Conservation (phyloP, 2,888 invertebrate species). For the Coelinius sp. region DNA sequence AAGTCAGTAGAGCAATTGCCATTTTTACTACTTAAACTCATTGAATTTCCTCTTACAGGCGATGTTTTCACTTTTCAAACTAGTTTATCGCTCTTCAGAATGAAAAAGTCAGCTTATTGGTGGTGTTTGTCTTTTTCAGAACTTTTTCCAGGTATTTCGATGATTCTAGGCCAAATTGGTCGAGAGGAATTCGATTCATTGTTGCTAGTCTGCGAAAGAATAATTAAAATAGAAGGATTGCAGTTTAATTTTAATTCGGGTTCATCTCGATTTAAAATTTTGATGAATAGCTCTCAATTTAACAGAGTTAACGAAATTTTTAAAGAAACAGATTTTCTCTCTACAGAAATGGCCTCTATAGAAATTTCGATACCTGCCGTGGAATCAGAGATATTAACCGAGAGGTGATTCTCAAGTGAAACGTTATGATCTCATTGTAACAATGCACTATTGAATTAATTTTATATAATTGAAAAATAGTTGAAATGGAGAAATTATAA, state of each 20-base stretch:
- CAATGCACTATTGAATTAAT: too few species aligned
- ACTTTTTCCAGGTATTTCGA: constrained; percentile 72
- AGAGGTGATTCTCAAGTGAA: too few species aligned
- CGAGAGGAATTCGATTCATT: constrained; percentile 75
- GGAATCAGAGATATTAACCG: too few species aligned
- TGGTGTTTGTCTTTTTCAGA: constrained; percentile 70
- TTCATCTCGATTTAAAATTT: too few species aligned
- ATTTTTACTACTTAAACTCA: not conserved
- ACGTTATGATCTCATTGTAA: too few species aligned
- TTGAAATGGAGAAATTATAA: constrained; percentile 28
- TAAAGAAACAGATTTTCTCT: too few species aligned
- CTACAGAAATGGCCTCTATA: too few species aligned
- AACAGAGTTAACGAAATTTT: too few species aligned
- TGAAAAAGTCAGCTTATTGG: constrained; percentile 57
- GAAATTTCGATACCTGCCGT: too few species aligned
- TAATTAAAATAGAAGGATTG: constrained; percentile 27
- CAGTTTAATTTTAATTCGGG: not conserved
- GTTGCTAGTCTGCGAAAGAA: constrained; percentile 73
- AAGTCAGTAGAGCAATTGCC: not conserved
- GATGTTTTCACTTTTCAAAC: not conserved
- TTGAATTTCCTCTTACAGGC: not conserved
- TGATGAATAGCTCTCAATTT: too few species aligned
- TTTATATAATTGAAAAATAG: not conserved
- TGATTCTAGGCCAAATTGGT: constrained; percentile 76
- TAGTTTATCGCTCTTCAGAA: constrained; percentile 55